These are phyloP conservation scores for Drosophila pectinifera DNA, from an alignment of 1,140 invertebrate species.

Conservation along the genomic window DNA sequence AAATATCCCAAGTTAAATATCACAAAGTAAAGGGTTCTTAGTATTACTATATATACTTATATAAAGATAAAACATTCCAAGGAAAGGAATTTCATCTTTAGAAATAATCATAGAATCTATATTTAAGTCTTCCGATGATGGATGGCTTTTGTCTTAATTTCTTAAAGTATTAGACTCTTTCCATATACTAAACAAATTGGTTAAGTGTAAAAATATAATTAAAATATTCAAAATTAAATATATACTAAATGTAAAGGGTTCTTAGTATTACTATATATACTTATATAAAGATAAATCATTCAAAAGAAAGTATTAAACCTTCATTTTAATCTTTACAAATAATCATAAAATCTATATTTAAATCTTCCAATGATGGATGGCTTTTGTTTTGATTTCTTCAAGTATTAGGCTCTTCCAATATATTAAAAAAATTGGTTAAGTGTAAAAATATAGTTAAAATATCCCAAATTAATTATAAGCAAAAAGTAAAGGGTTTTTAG, in stretches of 20 bases:
- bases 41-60: too few relatives aligned
- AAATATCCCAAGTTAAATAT: neutral
- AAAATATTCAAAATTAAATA: neutral
- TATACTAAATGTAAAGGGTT: too few relatives aligned
- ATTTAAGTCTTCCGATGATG: conserved; percentile 1
- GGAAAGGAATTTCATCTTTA: too few relatives aligned
- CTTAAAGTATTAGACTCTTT: neutral
- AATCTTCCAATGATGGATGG: conserved; percentile 1
- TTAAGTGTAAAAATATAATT: neutral
- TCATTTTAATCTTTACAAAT: too few relatives aligned
- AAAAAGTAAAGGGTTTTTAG: too few relatives aligned
- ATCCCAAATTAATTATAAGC: neutral
- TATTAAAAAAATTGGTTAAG: conserved; percentile 7
- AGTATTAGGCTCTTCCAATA: conserved; percentile 4
- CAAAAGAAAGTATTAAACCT: neutral
- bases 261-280: too few relatives aligned
- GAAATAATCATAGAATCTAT: neutral
- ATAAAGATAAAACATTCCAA: too few relatives aligned
- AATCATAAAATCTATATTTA: neutral
- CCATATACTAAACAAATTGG: too few relatives aligned
- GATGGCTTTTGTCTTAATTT: conserved; percentile 2
- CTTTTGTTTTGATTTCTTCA: neutral
- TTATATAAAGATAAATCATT: too few relatives aligned
- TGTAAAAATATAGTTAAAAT: neutral
- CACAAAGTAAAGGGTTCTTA: too few relatives aligned